phyloP scores from a whole-genome alignment of 2,113 vertebrate genomes.

The Furnarius figulus region DNA sequence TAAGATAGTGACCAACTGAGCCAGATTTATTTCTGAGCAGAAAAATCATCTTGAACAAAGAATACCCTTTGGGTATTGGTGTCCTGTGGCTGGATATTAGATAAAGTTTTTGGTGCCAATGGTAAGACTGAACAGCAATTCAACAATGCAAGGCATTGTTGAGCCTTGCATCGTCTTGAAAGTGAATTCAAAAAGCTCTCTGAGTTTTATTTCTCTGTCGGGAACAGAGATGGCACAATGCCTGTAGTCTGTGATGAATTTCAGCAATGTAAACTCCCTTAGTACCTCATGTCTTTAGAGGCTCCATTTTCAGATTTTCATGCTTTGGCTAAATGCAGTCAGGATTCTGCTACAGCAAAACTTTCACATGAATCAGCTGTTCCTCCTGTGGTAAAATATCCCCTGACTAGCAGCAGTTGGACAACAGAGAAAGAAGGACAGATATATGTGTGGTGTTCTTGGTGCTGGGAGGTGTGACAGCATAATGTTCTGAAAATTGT shows the following conservation, averaged over 20 bases:
- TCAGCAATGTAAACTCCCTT: background rate
- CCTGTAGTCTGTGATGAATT: background rate
- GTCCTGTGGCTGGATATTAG: background rate
- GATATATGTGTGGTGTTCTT: background rate
- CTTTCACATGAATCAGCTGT: fast-evolving
- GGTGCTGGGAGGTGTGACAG: background rate
- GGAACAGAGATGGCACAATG: background rate
- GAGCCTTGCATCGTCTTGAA: background rate
- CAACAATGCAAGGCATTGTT: background rate
- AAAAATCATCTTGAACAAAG: background rate
- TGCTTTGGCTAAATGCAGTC: background rate
- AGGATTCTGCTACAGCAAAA: background rate
- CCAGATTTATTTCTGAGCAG: background rate
- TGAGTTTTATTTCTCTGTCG: background rate
- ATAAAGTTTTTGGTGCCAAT: background rate
- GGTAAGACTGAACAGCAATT: background rate
- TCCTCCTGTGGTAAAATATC: background rate
- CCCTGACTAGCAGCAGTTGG: background rate
- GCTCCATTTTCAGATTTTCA: background rate
- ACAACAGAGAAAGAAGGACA: background rate
- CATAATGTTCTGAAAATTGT: background rate
- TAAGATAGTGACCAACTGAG: background rate
- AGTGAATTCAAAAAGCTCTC: background rate
- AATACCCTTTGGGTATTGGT: background rate
- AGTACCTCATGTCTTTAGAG: background rate